Base-by-base conservation (phyloP, 2,113 vertebrate species). In the Corythaixoides concolor region DNA sequence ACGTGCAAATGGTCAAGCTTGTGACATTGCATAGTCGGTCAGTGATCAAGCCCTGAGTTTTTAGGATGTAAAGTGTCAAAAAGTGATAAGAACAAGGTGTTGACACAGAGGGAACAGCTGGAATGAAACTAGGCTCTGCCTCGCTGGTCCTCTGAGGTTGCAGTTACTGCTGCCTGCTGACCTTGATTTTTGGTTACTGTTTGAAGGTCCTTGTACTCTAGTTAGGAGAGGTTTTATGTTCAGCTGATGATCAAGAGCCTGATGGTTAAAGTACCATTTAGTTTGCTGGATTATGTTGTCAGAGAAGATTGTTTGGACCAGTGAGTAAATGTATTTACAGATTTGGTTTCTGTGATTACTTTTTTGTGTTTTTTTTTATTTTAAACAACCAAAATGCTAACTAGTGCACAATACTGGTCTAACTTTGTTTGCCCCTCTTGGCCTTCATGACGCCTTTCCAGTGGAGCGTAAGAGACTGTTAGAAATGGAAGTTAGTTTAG, bases 151-250 rank as follows among this genome's bases (percentile, higher is more conserved):
- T 88, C 21, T 39, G 75, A 50, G 52, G 37, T 8, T 84, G 72
- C 41, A 70, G 35, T 81, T 85, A 8, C 60, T 77, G 60, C 43
- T 92, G 52, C 22, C 18, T 64, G 62, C 72, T 95, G 88, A 70
- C 80, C 64, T 96, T 92, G 80, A 90, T 89, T 97, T 93, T 41
- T 88, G 72, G 95, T 93, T 90, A 68, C 33, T 45, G 27, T 55
- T 63, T 27, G 32, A 67, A 69, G 75, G 62, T 86, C 35, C 35
- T 73, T 41, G 43, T 92, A 26, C 35, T 93, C 64, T 12, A 49
- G 37, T 67, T 73, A 45, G 52, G 37, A 64, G 60, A 63, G 78
- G 21, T 89, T 96, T 96, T 73, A 20, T 55, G 49, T 85, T 93
- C 84, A 69, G 80, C 66, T 86, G 43, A 50, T 53, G 69, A 73